These are phyloP conservation scores for Lochmaea crataegi DNA, from an alignment of 2,888 invertebrate genomes.

Conservation along the genomic window DNA sequence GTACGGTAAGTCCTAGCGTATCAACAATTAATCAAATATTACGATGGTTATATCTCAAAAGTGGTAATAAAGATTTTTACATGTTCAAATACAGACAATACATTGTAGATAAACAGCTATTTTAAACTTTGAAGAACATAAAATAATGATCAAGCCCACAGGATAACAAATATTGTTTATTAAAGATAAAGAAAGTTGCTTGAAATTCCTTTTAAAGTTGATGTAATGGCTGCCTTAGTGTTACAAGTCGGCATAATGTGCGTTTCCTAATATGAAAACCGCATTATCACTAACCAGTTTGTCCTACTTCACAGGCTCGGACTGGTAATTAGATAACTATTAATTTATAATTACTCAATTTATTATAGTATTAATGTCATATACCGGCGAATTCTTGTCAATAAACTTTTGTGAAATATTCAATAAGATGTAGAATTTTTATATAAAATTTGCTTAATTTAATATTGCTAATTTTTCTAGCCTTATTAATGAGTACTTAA, in stretches of 20 bases:
- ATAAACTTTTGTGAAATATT: too few species aligned
- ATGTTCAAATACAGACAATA: background rate
- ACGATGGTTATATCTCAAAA: background rate
- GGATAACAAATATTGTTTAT: constrained; percentile 9
- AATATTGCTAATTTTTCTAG: too few species aligned
- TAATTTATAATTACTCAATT: background rate
- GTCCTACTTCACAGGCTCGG: background rate
- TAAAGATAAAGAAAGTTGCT: background rate
- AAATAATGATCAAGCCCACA: background rate
- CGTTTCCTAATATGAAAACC: background rate
- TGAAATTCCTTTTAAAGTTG: constrained; percentile 3
- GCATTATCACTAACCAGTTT: background rate
- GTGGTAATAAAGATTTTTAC: background rate
- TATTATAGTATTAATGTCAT: background rate
- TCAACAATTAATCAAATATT: too few species aligned
- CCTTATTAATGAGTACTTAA: too few species aligned
- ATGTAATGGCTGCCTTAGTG: background rate
- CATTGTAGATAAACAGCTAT: background rate
- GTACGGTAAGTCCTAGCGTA: too few species aligned
- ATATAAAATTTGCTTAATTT: too few species aligned
- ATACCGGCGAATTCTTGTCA: too few species aligned
- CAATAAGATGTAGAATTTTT: too few species aligned
- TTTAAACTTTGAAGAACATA: background rate
- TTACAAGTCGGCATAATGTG: background rate
- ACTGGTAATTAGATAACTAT: background rate